Base-by-base conservation (phyloP, 2,888 invertebrate species). In the Drosophila pseudotakahashii region DNA sequence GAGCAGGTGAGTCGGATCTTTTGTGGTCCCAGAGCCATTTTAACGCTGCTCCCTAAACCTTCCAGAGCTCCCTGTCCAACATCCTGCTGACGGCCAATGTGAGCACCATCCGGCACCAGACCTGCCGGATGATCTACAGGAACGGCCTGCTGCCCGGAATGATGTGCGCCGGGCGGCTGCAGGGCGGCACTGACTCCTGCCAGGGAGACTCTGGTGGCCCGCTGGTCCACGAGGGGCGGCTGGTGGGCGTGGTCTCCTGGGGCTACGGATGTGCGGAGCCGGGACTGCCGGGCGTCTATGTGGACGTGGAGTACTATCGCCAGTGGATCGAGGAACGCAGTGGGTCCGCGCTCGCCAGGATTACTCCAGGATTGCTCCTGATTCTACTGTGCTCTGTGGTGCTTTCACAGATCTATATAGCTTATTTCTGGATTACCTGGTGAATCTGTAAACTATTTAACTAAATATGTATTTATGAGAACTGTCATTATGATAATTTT, bases 161-260 rank as follows among this genome's bases (percentile, higher is more conserved):
- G 91, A 51, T 91, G n/a, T 91, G 91, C 32, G 91, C 91, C 0
- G 91, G 91, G 0, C 69, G 69, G 3, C 61, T 90, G n/a, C 71
- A 54, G 7, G 91, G 91, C 4, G 91, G 89, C 34, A 89, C 88
- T 0, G 91, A 91, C 47, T 90, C 91, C 3, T 91, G 91, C 34
- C 90, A 90, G 58, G 91, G 91, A 2, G 91, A 91, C 39, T 91
- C 91, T 0, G 91, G 91, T 0, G 91, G 91, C 2, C 91, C 91
- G 10, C 76, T 91, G 48, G 90, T 91, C 5, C 74, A 81, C 30
- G 81, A 89, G 44, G 83, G 85, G 0, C 86, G 76, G 0, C 50
- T 91, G 3, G 78, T 91, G 34, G 91, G 91, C 3, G 76, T 91
- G 10, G 91, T 91, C 10, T 91, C 91, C 13, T 91, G 91, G 91